Percentiles rank a stretch among this genome's conserved stretches.
phyloP scores from a whole-genome alignment of 2,113 vertebrate species.

The Rhegmatorhina hoffmannsi region DNA sequence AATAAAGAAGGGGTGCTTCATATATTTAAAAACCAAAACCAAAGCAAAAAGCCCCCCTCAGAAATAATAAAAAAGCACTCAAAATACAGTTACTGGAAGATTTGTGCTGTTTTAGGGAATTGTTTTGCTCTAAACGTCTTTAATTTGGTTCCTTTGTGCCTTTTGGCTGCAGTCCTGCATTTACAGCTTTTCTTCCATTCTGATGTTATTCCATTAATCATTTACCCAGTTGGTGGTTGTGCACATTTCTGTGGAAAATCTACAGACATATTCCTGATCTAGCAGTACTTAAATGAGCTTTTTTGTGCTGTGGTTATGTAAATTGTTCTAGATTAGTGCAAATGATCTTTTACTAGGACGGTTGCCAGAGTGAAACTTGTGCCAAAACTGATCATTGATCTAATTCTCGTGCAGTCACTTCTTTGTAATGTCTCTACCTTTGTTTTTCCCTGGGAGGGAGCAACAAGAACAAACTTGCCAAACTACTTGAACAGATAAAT shows the following conservation, averaged over 20 bases:
- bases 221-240: slow-evolving; percentile 4
- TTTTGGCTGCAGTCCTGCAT: slow-evolving; percentile 22
- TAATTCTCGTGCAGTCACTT: not conserved
- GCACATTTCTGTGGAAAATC: slow-evolving; percentile 3
- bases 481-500: not conserved
- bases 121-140: slow-evolving; percentile 21
- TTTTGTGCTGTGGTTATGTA: not conserved
- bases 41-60: not conserved
- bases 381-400: not conserved
- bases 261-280: not conserved
- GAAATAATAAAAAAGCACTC: not conserved
- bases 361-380: not conserved
- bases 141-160: slow-evolving; percentile 43
- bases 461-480: not conserved
- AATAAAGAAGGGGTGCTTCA: not conserved
- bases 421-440: not conserved
- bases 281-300: not conserved
- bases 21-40: not conserved
- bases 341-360: not conserved
- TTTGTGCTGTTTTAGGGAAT: not conserved
- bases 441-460: not conserved
- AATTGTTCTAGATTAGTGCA: not conserved
- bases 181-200: slow-evolving; percentile 53
- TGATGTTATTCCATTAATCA: slow-evolving; percentile 38
- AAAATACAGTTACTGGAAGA: not conserved